These are phyloP conservation scores for Fissipunctia ypsillon DNA, from an alignment of 2,888 invertebrate species.

Conservation along the genomic window DNA sequence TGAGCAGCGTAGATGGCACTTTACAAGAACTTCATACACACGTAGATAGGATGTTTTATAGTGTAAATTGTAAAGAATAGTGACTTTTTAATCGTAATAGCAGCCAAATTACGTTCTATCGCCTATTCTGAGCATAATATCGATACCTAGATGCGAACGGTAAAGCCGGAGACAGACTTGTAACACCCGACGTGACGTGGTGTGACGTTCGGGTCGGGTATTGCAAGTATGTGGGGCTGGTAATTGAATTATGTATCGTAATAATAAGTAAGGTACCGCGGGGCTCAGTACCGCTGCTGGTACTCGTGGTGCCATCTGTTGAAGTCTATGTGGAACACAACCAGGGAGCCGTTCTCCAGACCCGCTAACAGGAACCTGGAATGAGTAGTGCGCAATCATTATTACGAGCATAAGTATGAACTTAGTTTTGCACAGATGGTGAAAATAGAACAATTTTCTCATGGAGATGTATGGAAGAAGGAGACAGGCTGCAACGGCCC, in stretches of 20 bases:
- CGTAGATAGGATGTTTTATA: conserved; percentile 13
- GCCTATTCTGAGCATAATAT: conserved; percentile 57
- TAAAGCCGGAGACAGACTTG: conserved; percentile 46
- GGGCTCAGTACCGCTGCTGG: conserved; percentile 96
- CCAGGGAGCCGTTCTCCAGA: conserved; percentile 98
- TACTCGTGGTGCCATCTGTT: conserved; percentile 99
- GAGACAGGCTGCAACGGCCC: background rate
- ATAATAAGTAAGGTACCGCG: conserved; percentile 71
- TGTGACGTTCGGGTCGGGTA: conserved; percentile 16
- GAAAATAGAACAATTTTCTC: background rate
- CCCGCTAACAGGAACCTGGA: conserved; percentile 99
- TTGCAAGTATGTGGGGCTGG: conserved; percentile 51
- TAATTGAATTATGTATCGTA: conserved; percentile 68
- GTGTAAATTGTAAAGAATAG: conserved; percentile 62
- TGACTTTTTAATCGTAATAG: conserved; percentile 40
- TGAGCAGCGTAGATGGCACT: conserved; percentile 56
- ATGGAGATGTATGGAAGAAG: background rate
- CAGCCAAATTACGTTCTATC: conserved; percentile 58
- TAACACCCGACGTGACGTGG: conserved; percentile 34
- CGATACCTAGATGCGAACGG: conserved; percentile 53
- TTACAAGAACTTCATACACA: conserved; percentile 36
- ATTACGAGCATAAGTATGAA: background rate
- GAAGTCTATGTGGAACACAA: conserved; percentile 99
- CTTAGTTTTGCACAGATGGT: background rate
- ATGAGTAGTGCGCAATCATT: background rate